phyloP scores from a whole-genome alignment of 1,140 invertebrate species.

The Teleogryllus occipitalis region DNA sequence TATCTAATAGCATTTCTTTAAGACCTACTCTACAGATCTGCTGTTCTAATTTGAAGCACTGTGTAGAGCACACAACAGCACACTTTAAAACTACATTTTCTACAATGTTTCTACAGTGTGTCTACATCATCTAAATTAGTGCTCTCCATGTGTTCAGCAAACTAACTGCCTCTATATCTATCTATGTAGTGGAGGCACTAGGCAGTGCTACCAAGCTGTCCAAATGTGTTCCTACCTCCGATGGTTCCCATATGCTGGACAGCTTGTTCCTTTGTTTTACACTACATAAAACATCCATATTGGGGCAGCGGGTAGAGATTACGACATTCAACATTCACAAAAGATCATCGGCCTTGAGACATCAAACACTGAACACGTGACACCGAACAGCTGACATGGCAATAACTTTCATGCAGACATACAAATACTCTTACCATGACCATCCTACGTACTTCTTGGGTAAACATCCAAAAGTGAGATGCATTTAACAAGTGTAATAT shows the following conservation, averaged over 20 bases:
- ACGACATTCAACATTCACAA: background rate
- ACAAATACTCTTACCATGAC: background rate
- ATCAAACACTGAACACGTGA: background rate
- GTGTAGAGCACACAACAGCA: background rate
- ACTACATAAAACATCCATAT: background rate
- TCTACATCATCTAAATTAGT: background rate
- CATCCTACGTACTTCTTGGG: background rate
- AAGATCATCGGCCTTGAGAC: background rate
- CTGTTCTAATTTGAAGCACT: background rate
- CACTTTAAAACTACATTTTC: background rate
- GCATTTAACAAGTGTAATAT: background rate
- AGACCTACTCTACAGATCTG: background rate
- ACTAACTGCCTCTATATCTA: background rate
- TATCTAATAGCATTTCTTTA: background rate
- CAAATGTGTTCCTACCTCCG: background rate
- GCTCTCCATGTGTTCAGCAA: background rate
- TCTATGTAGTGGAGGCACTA: background rate
- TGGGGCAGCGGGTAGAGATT: background rate
- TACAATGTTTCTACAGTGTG: background rate
- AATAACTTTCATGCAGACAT: background rate
- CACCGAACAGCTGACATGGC: background rate
- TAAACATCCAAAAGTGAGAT: background rate
- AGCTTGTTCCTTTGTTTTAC: background rate
- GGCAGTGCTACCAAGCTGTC: background rate
- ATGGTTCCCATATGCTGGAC: background rate